A percentile compares a stretch with the other conserved stretches of the same genome.
These are phyloP conservation scores for Dicentrarchus labrax DNA, from an alignment of 2,113 vertebrate genomes.

Conservation along the genomic window DNA sequence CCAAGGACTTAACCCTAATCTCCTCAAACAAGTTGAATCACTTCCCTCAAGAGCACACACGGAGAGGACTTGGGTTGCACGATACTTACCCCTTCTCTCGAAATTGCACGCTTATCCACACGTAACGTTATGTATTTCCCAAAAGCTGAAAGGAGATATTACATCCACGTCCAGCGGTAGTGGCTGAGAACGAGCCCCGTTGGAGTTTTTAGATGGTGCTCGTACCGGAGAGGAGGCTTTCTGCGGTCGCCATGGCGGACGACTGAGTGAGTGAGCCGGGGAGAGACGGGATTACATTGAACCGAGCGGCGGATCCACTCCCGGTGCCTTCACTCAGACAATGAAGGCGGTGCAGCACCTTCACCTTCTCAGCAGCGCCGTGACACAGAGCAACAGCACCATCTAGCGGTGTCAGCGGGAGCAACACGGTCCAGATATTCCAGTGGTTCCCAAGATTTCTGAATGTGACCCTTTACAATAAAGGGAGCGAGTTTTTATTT, in stretches of 20 bases:
- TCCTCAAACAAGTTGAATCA: slow-evolving; percentile 83
- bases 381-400: slow-evolving; percentile 42
- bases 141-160: slow-evolving; percentile 29
- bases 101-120: slow-evolving; percentile 66
- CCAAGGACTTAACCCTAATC: slow-evolving; percentile 80
- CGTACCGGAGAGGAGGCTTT: slow-evolving; percentile 55
- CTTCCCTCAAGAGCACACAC: slow-evolving; percentile 64
- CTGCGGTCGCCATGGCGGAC: slow-evolving; percentile 86
- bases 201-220: slow-evolving; percentile 64
- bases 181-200: background rate
- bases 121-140: slow-evolving; percentile 53
- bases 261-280: slow-evolving; percentile 70
- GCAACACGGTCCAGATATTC: background rate
- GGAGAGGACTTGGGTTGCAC: slow-evolving; percentile 45
- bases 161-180: slow-evolving; percentile 67
- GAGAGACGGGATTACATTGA: slow-evolving; percentile 77
- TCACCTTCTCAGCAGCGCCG: slow-evolving; percentile 58
- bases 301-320: slow-evolving; percentile 72
- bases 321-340: slow-evolving; percentile 74
- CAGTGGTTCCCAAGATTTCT: too few relatives aligned
- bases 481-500: background rate
- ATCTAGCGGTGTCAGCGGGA: slow-evolving; percentile 38
- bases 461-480: too few relatives aligned
- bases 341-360: slow-evolving; percentile 80
- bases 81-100: slow-evolving; percentile 68